Base-by-base conservation (phyloP, 2,113 vertebrate species). In the Mungos mungo region DNA sequence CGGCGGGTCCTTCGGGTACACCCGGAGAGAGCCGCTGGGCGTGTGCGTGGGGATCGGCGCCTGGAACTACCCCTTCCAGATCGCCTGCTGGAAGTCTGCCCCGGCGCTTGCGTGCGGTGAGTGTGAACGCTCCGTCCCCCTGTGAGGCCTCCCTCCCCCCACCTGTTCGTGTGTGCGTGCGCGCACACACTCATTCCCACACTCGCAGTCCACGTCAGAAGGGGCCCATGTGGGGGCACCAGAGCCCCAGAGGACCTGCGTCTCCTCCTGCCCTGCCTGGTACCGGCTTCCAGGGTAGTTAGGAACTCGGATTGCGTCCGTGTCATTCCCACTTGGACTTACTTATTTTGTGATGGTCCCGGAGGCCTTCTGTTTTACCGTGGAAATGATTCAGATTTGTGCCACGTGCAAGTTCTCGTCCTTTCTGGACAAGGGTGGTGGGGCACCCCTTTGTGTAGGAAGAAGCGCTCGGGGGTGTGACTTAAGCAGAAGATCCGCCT, bases 1-100 rank as follows among this genome's bases (percentile, higher is more conserved):
- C 0, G 99, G 99, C 0, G 99, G 99, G 50, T 98, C 99, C 13
- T 99, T 99, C 92, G 99, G 99, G 0, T 99, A 99, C 71, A 99
- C 99, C 68, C 98, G 99, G 47, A 99, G 99, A 96, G 99, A 99
- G 84, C 99, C 99, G 0, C 99, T 99, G 0, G 99, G 99, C 0
- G 99, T 99, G 31, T 99, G 99, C 76, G 99, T 98, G 77, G 99
- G 99, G 5, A 99, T 99, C 16, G 99, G 99, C 41, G 99, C 99
- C 0, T 99, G 99, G 99, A 99, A 99, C 98, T 99, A 99, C 97
- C 99, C 99, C 88, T 99, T 99, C 95, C 99, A 99, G 98, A 98
- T 99, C 2, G 99, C 99, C 80, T 92, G 98, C 10, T 99, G 98
- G 99, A 99, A 99, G 97, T 99, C 99, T 1, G 99, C 99, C 45